phyloP scores from a whole-genome alignment of 2,888 invertebrate genomes.

The Lochmaea crataegi region DNA sequence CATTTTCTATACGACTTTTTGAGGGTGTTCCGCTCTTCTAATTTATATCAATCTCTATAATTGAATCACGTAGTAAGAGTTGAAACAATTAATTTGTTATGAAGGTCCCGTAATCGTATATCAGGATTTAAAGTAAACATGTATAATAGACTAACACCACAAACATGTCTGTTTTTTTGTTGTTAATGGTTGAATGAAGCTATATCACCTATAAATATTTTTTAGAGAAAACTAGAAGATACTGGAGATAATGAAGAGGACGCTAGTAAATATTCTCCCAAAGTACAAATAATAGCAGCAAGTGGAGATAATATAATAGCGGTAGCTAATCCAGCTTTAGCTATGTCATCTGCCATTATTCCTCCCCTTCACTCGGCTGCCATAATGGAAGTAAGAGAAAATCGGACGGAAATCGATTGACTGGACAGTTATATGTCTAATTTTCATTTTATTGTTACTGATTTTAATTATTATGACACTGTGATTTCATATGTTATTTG shows the following conservation, averaged over 20 bases:
- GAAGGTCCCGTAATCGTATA: too few relatives aligned
- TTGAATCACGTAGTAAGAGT: too few relatives aligned
- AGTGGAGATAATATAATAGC: constrained; percentile 90
- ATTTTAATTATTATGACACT: constrained; percentile 39
- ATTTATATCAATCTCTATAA: too few relatives aligned
- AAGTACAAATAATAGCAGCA: constrained; percentile 82
- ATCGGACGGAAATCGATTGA: constrained; percentile 46
- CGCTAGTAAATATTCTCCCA: constrained; percentile 59
- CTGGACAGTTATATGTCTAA: constrained; percentile 33
- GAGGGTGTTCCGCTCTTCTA: too few relatives aligned
- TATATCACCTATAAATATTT: not conserved
- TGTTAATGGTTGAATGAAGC: too few relatives aligned
- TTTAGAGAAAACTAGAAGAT: constrained; percentile 56
- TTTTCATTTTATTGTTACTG: constrained; percentile 38
- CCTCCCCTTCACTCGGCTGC: constrained; percentile 44
- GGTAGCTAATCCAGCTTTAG: constrained; percentile 87
- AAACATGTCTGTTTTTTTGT: too few relatives aligned
- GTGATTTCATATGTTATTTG: constrained; percentile 48
- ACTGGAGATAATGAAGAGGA: constrained; percentile 60
- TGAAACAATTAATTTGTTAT: too few relatives aligned
- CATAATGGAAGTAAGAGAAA: constrained; percentile 43
- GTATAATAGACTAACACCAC: too few relatives aligned
- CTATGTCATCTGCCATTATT: constrained; percentile 68
- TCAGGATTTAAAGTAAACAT: too few relatives aligned
- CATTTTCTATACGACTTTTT: too few relatives aligned